Conservation (phyloP, 2,888 invertebrate genomes). For the Lysandra coridon region DNA sequence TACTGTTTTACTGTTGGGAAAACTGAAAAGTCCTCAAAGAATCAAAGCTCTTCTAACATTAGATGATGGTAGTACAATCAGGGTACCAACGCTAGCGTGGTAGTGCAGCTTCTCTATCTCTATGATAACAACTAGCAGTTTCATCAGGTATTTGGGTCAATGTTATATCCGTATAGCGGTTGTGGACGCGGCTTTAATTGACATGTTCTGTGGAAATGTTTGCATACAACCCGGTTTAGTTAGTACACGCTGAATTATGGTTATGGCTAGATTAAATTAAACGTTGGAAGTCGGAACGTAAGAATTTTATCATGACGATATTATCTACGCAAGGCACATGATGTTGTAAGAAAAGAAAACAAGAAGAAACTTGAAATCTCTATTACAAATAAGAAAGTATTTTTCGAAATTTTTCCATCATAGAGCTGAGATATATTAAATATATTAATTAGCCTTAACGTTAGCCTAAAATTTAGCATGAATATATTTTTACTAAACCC, state of each 20-base stretch:
- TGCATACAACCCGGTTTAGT: constrained; percentile 11
- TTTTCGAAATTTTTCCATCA: no score
- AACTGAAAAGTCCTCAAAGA: no score
- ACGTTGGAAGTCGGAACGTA: not conserved
- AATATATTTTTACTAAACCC: no score
- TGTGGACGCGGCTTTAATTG: constrained; percentile 20
- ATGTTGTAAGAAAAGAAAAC: no score
- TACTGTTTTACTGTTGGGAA: no score
- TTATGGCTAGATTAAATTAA: constrained; percentile 6
- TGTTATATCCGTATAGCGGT: constrained; percentile 27
- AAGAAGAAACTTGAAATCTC: no score
- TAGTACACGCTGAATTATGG: not conserved
- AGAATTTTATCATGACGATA: not conserved
- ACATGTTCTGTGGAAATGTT: constrained; percentile 24
- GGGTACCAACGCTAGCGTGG: not conserved
- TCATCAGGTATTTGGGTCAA: constrained; percentile 26
- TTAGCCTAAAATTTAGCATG: no score
- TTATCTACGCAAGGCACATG: no score
- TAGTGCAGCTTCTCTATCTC: not conserved
- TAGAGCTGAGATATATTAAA: no score
- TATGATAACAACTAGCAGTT: not conserved
- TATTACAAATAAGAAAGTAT: no score
- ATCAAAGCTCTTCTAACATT: no score
- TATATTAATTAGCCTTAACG: no score
- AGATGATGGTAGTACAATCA: not conserved